Conservation (phyloP, 2,888 invertebrate genomes). For the Incurvaria masculella region DNA sequence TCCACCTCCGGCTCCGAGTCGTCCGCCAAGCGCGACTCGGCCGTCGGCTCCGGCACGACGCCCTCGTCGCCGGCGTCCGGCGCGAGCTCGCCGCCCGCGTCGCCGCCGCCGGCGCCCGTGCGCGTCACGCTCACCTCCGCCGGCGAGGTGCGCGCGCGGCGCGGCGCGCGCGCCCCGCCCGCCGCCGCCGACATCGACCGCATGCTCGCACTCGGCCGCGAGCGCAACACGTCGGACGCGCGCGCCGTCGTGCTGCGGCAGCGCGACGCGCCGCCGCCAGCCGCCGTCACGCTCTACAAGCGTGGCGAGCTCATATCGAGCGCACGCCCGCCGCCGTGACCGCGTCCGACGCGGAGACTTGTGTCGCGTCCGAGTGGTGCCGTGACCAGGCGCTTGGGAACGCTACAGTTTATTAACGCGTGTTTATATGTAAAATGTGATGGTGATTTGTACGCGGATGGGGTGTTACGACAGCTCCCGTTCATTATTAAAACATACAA, state of each 20-base stretch:
- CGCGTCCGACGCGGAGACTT: not conserved
- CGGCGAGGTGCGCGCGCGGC: conserved; percentile 49
- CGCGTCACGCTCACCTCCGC: conserved; percentile 61
- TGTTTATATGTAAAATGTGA: not conserved
- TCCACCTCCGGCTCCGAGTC: conserved; percentile 30
- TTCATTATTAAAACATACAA: no score
- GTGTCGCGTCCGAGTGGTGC: not conserved
- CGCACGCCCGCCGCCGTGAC: conserved; percentile 55
- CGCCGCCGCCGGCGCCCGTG: conserved; percentile 27
- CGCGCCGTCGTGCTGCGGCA: conserved; percentile 38
- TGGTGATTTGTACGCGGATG: not conserved
- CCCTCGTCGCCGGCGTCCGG: conserved; percentile 30
- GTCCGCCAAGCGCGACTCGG: conserved; percentile 40
- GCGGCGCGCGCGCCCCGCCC: conserved; percentile 54
- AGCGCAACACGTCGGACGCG: conserved; percentile 48
- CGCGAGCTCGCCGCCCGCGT: conserved; percentile 25
- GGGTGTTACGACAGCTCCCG: no score
- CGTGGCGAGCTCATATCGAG: conserved; percentile 79
- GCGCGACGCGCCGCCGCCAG: conserved; percentile 56
- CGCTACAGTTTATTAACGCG: no score
- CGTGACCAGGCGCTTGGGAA: no score
- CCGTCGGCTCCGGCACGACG: conserved; percentile 62
- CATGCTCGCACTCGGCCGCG: conserved; percentile 47
- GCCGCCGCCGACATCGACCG: conserved; percentile 59
- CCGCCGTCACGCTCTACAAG: conserved; percentile 65